Evolutionary conservation across 2,113 vertebrate genomes (phyloP).

Genomic region (Brachyhypopomus gauderio): DNA sequence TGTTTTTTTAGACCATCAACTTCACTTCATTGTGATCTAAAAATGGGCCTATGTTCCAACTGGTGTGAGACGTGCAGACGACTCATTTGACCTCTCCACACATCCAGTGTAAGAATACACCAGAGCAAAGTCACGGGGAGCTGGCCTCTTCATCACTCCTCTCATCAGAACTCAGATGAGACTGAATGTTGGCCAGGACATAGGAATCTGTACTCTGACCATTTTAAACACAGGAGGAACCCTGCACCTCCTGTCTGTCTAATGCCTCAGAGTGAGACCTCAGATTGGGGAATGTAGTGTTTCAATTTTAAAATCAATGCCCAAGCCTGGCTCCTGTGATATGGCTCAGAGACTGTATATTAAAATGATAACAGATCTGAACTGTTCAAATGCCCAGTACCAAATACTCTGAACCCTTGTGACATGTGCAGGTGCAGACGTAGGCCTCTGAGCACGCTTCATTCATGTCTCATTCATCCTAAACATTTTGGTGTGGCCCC

Average conservation of each 20-base stretch:
- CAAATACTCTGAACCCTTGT: too few species aligned
- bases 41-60: not conserved
- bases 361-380: too few species aligned
- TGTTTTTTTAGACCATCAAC: not conserved
- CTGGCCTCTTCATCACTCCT: not conserved
- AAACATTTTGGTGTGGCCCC: not conserved
- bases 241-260: not conserved
- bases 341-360: too few species aligned
- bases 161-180: conserved; percentile 2
- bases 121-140: not conserved
- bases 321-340: too few species aligned
- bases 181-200: not conserved
- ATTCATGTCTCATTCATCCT: not conserved
- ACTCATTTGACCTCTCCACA: conserved; percentile 19
- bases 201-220: not conserved
- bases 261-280: not conserved
- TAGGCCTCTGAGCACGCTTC: too few species aligned
- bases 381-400: too few species aligned
- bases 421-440: too few species aligned
- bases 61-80: not conserved
- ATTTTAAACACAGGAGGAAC: not conserved
- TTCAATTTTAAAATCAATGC: too few species aligned
- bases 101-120: conserved; percentile 15
- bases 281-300: not conserved
- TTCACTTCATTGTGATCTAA: not conserved